Conservation (phyloP, 2,797 vertebrate species). For the Anabas testudineus region DNA sequence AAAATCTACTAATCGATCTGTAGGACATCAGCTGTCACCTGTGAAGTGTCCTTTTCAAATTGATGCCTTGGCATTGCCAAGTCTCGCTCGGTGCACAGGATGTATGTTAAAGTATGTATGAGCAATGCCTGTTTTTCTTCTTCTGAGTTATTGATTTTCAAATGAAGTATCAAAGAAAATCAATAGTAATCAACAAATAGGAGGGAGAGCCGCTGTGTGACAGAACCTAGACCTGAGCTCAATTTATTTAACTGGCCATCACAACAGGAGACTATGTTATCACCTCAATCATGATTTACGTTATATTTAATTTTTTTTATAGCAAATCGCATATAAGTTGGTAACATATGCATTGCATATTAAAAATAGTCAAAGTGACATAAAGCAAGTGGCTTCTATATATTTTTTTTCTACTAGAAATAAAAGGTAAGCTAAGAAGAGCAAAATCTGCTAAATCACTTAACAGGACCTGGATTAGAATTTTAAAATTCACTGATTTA, state of each 20-base stretch:
- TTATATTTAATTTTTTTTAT: background rate
- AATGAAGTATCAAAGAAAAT: conserved; percentile 98
- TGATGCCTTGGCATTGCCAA: conserved; percentile 90
- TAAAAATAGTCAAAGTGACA: background rate
- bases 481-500: conserved; percentile 12
- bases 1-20: conserved; percentile 91
- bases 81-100: conserved; percentile 85
- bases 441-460: too few species aligned
- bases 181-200: conserved; percentile 99
- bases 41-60: conserved; percentile 99
- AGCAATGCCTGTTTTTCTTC: conserved; percentile 93
- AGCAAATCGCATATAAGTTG: too few species aligned
- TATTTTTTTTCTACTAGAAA: background rate
- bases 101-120: conserved; percentile 93
- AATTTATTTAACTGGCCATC: conserved; percentile 90
- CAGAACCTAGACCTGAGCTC: conserved; percentile 86
- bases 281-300: conserved; percentile 1
- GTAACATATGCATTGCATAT: background rate
- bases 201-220: conserved; percentile 86
- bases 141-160: conserved; percentile 95
- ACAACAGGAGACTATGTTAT: conserved; percentile 82
- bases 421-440: background rate
- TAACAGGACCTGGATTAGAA: background rate
- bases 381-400: background rate
- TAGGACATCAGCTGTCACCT: conserved; percentile 90